Base-by-base conservation (phyloP, 2,888 invertebrate genomes). In the Camptogramma bilineatum region DNA sequence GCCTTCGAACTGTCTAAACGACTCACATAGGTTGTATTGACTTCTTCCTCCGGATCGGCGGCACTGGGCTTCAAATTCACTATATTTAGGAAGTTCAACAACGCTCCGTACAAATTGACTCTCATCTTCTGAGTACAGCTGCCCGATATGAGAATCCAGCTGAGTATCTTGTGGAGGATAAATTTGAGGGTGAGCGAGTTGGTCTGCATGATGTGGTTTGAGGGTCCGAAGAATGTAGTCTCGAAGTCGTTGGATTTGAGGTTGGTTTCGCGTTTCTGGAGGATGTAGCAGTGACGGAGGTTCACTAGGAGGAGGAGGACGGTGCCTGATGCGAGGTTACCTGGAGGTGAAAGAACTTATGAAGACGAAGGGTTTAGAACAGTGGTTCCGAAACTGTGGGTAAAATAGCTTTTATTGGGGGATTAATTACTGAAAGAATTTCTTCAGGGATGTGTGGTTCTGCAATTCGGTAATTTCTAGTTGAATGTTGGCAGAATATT, bases 51-150 rank as follows among this genome's bases (percentile, higher is more conserved):
- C 0, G 86, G 86, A 0, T 91, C 90, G 0, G 88, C 88, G 0
- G 86, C 70, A 16, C 88, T 88, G 0, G 87, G 86, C 70, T 94
- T 94, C 72, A 94, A 82, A 71, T 95, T 95, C 0, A 96, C 95
- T 16, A 98, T 96, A 74, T 96, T 96, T 61, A 98, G 90, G 71
- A 96, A 96, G 73, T 97, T 97, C 0, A 98, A 86, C 17, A 98
- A 82, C 0, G 97, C 96, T 0, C 97, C 97, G 80, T 98, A 98
- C 13, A 98, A 86, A 83, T 98, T 97, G 0, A 97, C 97, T 48
- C 98, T 90, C 64, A 98, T 95, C 79, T 97, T 96, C 80, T 98
- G 98, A 0, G 96, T 96, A 0, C 96, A 95, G 0, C 96, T 96
- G 56, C 97, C 96, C 47, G 97, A 96, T 0, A 95, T 94, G 34